Percentiles rank a stretch among this genome's conserved stretches.
Conservation (phyloP, 2,888 invertebrate species). For the Hetaerina titia region DNA sequence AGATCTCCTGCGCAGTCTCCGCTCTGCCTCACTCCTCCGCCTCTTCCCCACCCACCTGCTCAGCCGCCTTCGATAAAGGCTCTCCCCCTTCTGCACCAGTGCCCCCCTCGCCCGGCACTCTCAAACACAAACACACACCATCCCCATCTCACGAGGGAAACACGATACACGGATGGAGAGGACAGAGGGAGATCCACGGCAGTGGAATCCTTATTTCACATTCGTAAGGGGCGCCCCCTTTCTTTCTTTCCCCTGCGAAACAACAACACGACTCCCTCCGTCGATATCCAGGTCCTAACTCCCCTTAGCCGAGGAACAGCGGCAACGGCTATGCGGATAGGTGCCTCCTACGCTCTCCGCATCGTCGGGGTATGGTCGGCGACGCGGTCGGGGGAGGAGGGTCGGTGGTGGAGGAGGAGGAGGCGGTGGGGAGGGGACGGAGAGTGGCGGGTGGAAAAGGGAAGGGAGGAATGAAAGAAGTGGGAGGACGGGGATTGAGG, state of each 20-base stretch:
- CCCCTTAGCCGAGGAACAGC: slow-evolving; percentile 40
- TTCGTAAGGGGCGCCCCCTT: background rate
- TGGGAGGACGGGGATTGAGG: background rate
- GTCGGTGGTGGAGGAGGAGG: background rate
- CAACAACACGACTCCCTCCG: slow-evolving; percentile 62
- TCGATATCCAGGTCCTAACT: slow-evolving; percentile 60
- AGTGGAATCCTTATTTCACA: background rate
- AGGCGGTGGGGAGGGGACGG: slow-evolving; percentile 17
- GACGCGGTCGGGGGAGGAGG: slow-evolving; percentile 7
- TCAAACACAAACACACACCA: slow-evolving; percentile 19
- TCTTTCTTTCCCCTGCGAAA: background rate
- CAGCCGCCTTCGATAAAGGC: background rate
- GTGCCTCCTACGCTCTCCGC: slow-evolving; percentile 66
- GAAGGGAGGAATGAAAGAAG: background rate
- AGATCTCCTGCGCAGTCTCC: slow-evolving; percentile 51
- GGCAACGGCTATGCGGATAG: slow-evolving; percentile 58
- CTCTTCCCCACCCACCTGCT: background rate
- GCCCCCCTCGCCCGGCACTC: background rate
- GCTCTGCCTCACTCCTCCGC: background rate
- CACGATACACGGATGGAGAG: slow-evolving; percentile 17
- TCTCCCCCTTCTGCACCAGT: background rate
- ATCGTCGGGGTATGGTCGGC: slow-evolving; percentile 63
- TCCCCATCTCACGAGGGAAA: slow-evolving; percentile 15
- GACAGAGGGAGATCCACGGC: background rate
- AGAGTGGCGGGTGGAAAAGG: background rate